A percentile compares a stretch with the other conserved stretches of the same genome.
These are phyloP conservation scores for Schizopygopsis malacanthus DNA, from an alignment of 2,797 vertebrate species.

Conservation along the genomic window DNA sequence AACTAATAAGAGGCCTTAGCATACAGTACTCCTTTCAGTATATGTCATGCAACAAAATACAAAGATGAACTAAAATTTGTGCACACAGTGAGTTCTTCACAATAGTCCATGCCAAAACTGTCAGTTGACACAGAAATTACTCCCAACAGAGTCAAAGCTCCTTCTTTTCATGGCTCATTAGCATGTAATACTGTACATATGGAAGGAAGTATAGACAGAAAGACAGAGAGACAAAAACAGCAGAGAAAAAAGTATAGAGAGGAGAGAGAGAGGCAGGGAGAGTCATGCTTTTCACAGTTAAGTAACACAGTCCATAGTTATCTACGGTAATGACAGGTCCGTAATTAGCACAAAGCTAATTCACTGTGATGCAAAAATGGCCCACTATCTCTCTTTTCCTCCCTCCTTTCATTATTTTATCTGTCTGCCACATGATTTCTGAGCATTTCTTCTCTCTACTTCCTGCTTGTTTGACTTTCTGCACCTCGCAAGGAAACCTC, in stretches of 20 bases:
- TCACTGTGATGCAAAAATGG: conserved; percentile 28
- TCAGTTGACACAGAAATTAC: conserved; percentile 6
- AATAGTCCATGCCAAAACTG: conserved; percentile 3
- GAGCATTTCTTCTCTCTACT: background rate
- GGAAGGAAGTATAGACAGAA: background rate
- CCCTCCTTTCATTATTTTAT: conserved; percentile 16
- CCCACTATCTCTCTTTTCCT: conserved; percentile 21
- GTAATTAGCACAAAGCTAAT: conserved; percentile 46
- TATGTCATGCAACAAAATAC: background rate
- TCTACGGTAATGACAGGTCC: conserved; percentile 44
- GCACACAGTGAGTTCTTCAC: background rate
- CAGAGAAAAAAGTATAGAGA: background rate
- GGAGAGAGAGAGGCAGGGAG: conserved; percentile 47
- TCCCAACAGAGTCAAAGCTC: background rate
- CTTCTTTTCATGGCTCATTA: conserved; percentile 5
- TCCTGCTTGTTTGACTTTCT: conserved; percentile 10
- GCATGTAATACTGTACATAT: background rate
- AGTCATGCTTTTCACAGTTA: conserved; percentile 47
- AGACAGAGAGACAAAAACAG: background rate
- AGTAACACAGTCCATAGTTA: conserved; percentile 51
- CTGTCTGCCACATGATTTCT: conserved; percentile 28
- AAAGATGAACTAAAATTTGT: background rate
- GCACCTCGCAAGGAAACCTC: background rate
- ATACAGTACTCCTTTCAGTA: background rate
- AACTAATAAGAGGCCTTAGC: background rate